Percentiles rank a stretch among this genome's conserved stretches.
Conservation (phyloP, 2,888 invertebrate genomes). For the Sipha maydis region DNA sequence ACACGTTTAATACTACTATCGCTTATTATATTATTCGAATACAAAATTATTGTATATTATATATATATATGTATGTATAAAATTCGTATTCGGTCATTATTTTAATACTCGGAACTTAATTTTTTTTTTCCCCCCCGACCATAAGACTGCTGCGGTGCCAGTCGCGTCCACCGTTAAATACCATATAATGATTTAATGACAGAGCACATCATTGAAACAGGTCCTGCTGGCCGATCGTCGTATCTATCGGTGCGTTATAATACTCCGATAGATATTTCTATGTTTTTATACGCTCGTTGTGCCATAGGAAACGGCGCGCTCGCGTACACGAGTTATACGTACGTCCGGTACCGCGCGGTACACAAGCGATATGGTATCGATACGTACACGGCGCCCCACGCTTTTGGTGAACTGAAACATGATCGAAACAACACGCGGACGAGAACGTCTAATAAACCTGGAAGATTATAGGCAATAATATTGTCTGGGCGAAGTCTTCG, state of each 20-base stretch:
- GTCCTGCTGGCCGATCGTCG: slow-evolving; percentile 1
- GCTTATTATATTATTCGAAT: not conserved
- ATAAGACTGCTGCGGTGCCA: slow-evolving; percentile 12
- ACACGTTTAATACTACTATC: no score
- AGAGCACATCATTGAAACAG: slow-evolving; percentile 40
- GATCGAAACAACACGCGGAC: not conserved
- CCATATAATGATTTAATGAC: slow-evolving; percentile 56
- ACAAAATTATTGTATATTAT: not conserved
- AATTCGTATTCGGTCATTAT: slow-evolving; percentile 35
- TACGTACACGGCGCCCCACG: not conserved
- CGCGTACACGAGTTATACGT: not conserved
- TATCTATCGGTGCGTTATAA: not conserved
- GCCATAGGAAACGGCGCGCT: not conserved
- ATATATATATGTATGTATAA: not conserved
- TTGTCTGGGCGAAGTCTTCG: not conserved
- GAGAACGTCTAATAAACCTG: not conserved
- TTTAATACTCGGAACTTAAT: slow-evolving; percentile 40
- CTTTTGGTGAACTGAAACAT: no score
- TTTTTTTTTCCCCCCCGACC: not conserved
- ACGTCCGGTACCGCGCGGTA: not conserved
- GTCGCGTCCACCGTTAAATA: slow-evolving; percentile 36
- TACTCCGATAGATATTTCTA: not conserved
- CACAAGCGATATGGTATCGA: not conserved
- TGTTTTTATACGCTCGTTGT: no score
- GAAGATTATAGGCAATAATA: not conserved